phyloP scores from a whole-genome alignment of 2,797 vertebrate genomes.

The Pyrocephalus nanus region DNA sequence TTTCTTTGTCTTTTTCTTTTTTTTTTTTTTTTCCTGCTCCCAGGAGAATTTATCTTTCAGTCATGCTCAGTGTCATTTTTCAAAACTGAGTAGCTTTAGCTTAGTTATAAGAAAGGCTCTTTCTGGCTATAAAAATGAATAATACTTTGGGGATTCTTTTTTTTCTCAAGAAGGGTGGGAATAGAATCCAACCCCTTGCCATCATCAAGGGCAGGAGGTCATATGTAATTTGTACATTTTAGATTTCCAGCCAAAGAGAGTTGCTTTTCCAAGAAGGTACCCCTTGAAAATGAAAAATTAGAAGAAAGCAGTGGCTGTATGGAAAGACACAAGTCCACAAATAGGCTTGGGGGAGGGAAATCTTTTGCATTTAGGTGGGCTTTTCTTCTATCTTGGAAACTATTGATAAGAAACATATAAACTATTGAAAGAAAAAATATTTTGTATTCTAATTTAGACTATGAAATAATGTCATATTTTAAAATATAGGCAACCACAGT shows the following conservation, averaged over 20 bases:
- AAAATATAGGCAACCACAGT: fast-evolving
- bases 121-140: constrained; percentile 68
- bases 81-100: constrained; percentile 57
- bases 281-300: constrained; percentile 39
- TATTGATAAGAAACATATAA: not conserved
- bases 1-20: not conserved
- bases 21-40: not conserved
- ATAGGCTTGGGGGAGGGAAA: fast-evolving
- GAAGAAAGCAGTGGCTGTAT: not conserved
- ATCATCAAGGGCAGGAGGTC: not conserved
- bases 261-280: constrained; percentile 11
- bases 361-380: fast-evolving
- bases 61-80: constrained; percentile 66
- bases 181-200: constrained; percentile 5
- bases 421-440: not conserved
- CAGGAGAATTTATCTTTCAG: constrained; percentile 65
- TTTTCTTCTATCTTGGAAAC: not conserved
- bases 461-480: not conserved
- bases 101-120: constrained; percentile 39
- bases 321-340: not conserved
- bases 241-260: constrained; percentile 44
- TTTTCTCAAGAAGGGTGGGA: not conserved
- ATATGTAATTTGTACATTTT: constrained; percentile 49
- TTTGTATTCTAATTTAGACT: not conserved
- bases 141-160: not conserved